These are phyloP conservation scores for Chelonus formosanus DNA, from an alignment of 2,888 invertebrate genomes.

Conservation along the genomic window DNA sequence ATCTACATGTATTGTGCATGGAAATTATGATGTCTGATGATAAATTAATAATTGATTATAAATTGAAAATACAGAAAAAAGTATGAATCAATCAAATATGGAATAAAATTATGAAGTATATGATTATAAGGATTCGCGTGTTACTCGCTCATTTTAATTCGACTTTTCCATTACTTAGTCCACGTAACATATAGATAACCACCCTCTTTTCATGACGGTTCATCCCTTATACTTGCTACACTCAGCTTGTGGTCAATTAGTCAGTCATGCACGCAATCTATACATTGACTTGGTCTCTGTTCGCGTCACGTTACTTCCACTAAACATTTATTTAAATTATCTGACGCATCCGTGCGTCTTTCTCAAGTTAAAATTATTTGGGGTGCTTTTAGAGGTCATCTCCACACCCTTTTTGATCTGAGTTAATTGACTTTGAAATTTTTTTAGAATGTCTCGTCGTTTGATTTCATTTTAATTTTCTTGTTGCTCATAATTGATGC, in stretches of 20 bases:
- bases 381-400: conserved; percentile 6
- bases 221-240: conserved; percentile 33
- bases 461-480: no score
- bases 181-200: not conserved
- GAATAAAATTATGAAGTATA: not conserved
- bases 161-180: conserved; percentile 15
- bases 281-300: conserved; percentile 54
- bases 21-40: no score
- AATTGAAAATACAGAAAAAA: no score
- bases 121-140: conserved; percentile 51
- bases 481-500: no score
- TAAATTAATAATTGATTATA: no score
- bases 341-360: conserved; percentile 47
- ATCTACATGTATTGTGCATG: no score
- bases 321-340: conserved; percentile 54
- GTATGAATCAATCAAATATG: no score
- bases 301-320: conserved; percentile 32
- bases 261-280: conserved; percentile 59
- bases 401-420: no score
- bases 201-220: conserved; percentile 34
- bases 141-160: conserved; percentile 47
- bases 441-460: no score
- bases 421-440: no score
- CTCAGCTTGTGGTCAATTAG: conserved; percentile 55
- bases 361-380: conserved; percentile 14